Base-by-base conservation (phyloP, 2,797 vertebrate genomes). In the Sebastes nivosus region DNA sequence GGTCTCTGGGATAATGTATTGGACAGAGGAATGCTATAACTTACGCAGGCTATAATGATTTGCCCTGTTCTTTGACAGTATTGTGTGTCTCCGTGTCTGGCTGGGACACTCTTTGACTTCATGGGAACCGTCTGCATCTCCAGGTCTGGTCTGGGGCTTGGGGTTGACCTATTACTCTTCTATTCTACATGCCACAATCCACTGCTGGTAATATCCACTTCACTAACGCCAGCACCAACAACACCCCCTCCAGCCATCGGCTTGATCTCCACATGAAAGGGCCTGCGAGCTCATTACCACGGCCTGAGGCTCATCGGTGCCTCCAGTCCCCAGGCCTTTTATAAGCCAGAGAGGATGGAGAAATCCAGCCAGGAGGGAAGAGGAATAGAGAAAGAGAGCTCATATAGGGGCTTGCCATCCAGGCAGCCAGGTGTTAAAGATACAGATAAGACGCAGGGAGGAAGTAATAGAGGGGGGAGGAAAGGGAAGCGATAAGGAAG, bases 241-340 rank as follows among this genome's bases (percentile, higher is more conserved):
- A 87, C 83, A 84, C 57, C 63, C 81, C 88, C 83, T 84, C 84
- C 76, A 80, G 70, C 73, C 68, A 77, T 82, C 38, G 6, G 77
- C 89, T 90, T 91, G 85, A 94, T 93, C 91, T 91, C 78, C 87
- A 94, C 93, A 94, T 94, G 89, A 94, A 94, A 94, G 92, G 63
- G 80, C 72, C 77, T 75, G 80, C 84, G 27, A 94, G 88, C 94
- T 94, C 92, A 93, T 92, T 93, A 94, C 83, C 86, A 88, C 85
- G 89, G 87, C 88, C 83, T 59, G 87, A 76, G 85, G 92, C 89
- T 88, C 85, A 88, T 88, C 84, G 38, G 78, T 79, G 80, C 81
- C 71, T 83, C 80, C 77, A 74, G 81, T 83, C 89, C 86, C 64
- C 36, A 10, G 89, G 87, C 70, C 83, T 77, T 88, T 87, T 87